Conservation (phyloP, 2,888 invertebrate genomes). For the Coleophora flavipennella region DNA sequence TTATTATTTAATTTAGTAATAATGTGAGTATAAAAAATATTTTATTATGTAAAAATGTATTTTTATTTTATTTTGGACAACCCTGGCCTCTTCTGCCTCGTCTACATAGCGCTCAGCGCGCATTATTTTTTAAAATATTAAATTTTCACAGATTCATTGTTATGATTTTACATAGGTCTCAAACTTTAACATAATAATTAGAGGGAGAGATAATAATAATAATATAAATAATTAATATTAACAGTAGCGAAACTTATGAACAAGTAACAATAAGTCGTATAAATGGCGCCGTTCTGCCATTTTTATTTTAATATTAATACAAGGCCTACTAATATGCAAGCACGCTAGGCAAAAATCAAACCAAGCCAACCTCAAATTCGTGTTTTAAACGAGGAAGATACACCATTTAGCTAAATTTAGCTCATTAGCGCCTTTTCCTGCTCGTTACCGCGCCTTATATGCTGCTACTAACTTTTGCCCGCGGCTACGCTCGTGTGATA, state of each 20-base stretch:
- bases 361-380: constrained; percentile 44
- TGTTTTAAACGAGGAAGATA: constrained; percentile 42
- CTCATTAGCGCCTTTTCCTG: no score
- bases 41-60: background rate
- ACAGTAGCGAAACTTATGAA: background rate
- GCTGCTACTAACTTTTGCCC: no score
- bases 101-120: no score
- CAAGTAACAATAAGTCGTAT: background rate
- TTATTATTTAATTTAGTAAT: background rate
- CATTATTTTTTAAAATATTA: no score
- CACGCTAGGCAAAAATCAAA: constrained; percentile 46
- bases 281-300: constrained; percentile 14
- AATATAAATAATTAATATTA: background rate
- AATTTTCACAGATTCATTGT: no score
- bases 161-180: no score
- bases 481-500: no score
- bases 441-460: no score
- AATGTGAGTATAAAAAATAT: background rate
- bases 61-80: no score
- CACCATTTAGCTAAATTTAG: constrained; percentile 4
- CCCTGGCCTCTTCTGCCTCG: no score
- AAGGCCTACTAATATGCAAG: constrained; percentile 42
- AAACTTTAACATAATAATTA: background rate
- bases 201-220: background rate
- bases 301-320: constrained; percentile 17